Evolutionary conservation across 23 tunicate genomes (phyloP), one percentile per base, ranked within the genome.

Genomic region (Trididemnum miniatum): DNA sequence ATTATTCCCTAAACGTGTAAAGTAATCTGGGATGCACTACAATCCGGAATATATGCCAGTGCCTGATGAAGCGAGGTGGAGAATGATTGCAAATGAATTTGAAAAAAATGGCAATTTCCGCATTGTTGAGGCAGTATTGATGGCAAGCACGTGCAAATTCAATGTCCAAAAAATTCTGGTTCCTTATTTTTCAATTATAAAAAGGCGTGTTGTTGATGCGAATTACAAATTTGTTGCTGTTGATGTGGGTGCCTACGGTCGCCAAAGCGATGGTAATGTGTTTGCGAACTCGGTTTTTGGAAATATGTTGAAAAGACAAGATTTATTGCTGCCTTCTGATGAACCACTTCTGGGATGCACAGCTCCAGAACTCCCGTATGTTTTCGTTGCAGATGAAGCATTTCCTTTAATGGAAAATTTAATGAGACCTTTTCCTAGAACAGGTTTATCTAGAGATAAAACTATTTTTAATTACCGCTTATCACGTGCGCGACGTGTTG

Each of bases 311-410:
- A 31, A 49, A 34, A 30, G 59, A 24, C 28, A 66, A 12, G 20
- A 34, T 27, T 77, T 85, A 22, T 20, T 12, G 26, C 22, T 85
- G 51, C 89, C 83, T 0, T 27, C 5, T 2, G 34, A 33, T 5
- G 39, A 34, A 32, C 34, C 51, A 32, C 36, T 85, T 7, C 67
- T 66, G 7, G 35, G 52, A 20, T 59, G 74, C 26, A n/a, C 35
- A 2, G 37, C 15, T 31, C 65, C 51, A 1, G 30, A 9, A 31
- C 32, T 73, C 9, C 92, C 92, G n/a, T 74, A 35, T 50, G 82
- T 73, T 0, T 72, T 87, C 65, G 84, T 87, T 36, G 92, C 72
- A 37, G 92, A 87, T 50, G 92, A 81, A 32, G 92, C 92, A 30
- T 87, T 87, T 71, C 92, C 92, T 0, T 36, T 81, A 31, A 33